These are phyloP conservation scores for Mesorhabditis belari DNA, from an alignment of 2,888 invertebrate genomes.

Conservation along the genomic window DNA sequence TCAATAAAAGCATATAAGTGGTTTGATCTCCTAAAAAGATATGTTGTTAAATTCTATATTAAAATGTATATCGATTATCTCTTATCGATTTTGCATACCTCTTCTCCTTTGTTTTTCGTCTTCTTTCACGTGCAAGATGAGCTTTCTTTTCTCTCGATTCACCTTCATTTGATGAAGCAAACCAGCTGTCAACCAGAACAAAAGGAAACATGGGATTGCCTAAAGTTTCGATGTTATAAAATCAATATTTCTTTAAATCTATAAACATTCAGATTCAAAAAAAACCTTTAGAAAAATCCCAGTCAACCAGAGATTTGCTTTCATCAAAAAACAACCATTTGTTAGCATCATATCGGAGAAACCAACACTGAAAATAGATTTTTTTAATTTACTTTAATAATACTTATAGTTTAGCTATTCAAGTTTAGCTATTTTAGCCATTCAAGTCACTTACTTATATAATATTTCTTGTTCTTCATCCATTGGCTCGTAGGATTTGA, in stretches of 20 bases:
- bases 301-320: slow-evolving; percentile 39
- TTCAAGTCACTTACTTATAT: too few relatives aligned
- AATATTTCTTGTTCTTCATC: too few relatives aligned
- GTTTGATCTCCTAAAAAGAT: slow-evolving; percentile 61
- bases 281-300: slow-evolving; percentile 31
- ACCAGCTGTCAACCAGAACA: slow-evolving; percentile 29
- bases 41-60: too few relatives aligned
- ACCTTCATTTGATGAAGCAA: slow-evolving; percentile 21
- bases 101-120: slow-evolving; percentile 14
- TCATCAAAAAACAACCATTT: slow-evolving; percentile 31
- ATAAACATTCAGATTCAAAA: not conserved
- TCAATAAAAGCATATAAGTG: slow-evolving; percentile 69
- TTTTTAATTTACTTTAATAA: not conserved
- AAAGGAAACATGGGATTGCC: slow-evolving; percentile 27
- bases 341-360: slow-evolving; percentile 29
- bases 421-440: not conserved
- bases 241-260: not conserved
- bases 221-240: slow-evolving; percentile 8
- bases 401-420: not conserved
- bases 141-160: slow-evolving; percentile 26
- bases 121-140: slow-evolving; percentile 22
- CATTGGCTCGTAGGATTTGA: too few relatives aligned
- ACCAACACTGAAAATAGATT: slow-evolving; percentile 14
- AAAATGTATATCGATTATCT: too few relatives aligned
- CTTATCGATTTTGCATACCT: too few relatives aligned